phyloP scores from a whole-genome alignment of 2,797 vertebrate species.

The Notamacropus eugenii region DNA sequence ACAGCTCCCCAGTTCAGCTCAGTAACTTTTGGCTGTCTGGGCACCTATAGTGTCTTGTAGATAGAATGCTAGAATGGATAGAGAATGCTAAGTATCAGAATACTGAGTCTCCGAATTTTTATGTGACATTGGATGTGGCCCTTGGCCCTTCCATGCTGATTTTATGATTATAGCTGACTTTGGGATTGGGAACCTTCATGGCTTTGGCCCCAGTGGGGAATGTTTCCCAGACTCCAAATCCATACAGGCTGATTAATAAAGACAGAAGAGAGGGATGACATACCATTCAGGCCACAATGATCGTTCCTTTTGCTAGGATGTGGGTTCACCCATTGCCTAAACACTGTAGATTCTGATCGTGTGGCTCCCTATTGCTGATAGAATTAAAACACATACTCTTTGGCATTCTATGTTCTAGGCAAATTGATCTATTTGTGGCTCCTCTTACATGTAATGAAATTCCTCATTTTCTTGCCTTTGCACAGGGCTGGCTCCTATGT shows the following conservation, averaged over 20 bases:
- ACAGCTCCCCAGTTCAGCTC: not conserved
- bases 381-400: not conserved
- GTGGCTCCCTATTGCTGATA: not conserved
- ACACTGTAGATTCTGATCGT: not conserved
- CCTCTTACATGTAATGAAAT: not conserved
- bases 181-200: not conserved
- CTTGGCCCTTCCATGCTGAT: not conserved
- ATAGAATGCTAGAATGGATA: not conserved
- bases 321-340: not conserved
- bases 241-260: not conserved
- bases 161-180: not conserved
- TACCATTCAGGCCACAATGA: not conserved
- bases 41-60: not conserved
- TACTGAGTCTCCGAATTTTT: not conserved
- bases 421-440: not conserved
- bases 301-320: not conserved
- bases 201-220: not conserved
- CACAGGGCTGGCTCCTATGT: not conserved
- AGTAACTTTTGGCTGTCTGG: not conserved
- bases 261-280: not conserved
- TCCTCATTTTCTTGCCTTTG: not conserved
- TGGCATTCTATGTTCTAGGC: not conserved
- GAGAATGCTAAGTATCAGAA: not conserved
- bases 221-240: not conserved
- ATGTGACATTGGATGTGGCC: not conserved